Base-by-base conservation (phyloP, 2,797 vertebrate species). In the Channa striata region DNA sequence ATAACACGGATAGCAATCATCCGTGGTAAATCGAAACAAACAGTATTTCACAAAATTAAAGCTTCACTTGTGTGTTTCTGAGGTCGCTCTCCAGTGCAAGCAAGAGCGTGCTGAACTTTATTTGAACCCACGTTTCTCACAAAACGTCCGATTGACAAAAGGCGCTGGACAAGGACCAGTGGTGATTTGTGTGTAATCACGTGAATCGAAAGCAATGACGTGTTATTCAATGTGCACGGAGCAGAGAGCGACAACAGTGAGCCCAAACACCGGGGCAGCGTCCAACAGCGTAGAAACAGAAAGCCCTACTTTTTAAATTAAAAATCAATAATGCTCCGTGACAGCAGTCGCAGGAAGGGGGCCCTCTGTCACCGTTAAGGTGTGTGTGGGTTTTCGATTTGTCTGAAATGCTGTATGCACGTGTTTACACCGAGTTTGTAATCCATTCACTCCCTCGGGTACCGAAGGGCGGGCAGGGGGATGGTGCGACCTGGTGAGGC, bases 401-500 rank as follows among this genome's bases (percentile, higher is more conserved):
- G 13, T 54, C 34, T 49, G 25, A 68, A 70, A 61, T 30, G 6
- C 25, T 4, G 25, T 60, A 61, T 68, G 68, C 58, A 77, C 66
- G 62, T 80, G 68, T 87, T 82, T 73, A 54, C 66, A 44, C 60
- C 36, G 23, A 57, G 33, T 43, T 59, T 49, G 52, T 74, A 59
- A 78, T 76, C 68, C 59, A 10, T 60, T 52, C 20, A 49, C 40
- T 75, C 70, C 62, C 68, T 83, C 53, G 17, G 78, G 85, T 81
- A 83, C 74, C 78, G 51, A 20, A 43, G 68, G 68, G 51, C 73
- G 74, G 60, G 47, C 52, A 53, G 59, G 51, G 68, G 82, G 53
- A 65, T 52, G 10, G 58, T 47, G 64, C 83, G 82, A 83, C 85
- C 86, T 39, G 63, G 59, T 52, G 78, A 66, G 25, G 49, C 34